Conservation (phyloP, 2,888 invertebrate genomes). For the Mycalesis mineus region DNA sequence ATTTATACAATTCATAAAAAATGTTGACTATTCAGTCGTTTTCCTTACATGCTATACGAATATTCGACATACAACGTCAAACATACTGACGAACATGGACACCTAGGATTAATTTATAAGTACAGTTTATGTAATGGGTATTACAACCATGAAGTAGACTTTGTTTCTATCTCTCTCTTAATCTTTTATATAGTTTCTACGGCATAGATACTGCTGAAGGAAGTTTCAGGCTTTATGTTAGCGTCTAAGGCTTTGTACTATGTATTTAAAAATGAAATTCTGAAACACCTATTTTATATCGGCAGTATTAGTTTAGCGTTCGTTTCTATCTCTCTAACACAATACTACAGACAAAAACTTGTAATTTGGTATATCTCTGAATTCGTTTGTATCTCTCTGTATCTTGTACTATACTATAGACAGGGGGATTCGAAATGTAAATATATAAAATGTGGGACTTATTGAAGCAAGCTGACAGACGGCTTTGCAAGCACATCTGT, state of each 20-base stretch:
- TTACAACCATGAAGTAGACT: constrained; percentile 20
- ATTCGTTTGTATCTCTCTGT: too few relatives aligned
- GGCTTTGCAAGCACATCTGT: too few relatives aligned
- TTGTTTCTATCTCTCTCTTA: constrained; percentile 23
- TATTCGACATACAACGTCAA: constrained; percentile 36
- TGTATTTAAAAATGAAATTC: not conserved
- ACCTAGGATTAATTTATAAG: constrained; percentile 22
- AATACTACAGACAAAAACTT: too few relatives aligned
- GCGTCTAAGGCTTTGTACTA: not conserved
- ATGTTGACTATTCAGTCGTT: constrained; percentile 77
- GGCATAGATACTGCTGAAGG: constrained; percentile 13
- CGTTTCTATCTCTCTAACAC: too few relatives aligned
- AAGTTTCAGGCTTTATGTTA: not conserved
- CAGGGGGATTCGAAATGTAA: too few relatives aligned
- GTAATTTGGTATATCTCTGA: too few relatives aligned
- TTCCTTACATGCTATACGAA: constrained; percentile 62
- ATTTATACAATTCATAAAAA: constrained; percentile 64
- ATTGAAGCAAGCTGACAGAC: too few relatives aligned
- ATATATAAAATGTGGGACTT: too few relatives aligned
- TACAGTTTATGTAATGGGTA: constrained; percentile 18
- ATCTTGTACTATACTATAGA: too few relatives aligned
- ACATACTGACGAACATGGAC: constrained; percentile 26
- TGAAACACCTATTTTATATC: too few relatives aligned
- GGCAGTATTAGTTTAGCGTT: too few relatives aligned
- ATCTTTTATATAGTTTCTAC: constrained; percentile 3